These are phyloP conservation scores for Lypha dubia DNA, from an alignment of 2,888 invertebrate species.

Conservation along the genomic window DNA sequence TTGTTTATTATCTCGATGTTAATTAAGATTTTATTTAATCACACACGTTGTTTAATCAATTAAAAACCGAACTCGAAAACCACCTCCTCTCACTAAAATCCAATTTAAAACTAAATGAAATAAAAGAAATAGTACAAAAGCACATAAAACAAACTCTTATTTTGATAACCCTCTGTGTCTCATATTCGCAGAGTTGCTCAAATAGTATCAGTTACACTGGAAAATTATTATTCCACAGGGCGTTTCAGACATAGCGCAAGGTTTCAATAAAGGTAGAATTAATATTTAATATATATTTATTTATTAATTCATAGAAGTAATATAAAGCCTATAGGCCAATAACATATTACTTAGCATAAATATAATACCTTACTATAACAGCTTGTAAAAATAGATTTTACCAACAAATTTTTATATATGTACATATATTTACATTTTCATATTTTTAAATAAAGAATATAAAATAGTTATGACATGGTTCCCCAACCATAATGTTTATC, in stretches of 20 bases:
- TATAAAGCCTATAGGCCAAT: no score
- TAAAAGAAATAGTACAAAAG: constrained; percentile 45
- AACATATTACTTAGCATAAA: no score
- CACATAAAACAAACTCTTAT: constrained; percentile 40
- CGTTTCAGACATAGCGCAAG: neutral
- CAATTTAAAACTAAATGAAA: constrained; percentile 62
- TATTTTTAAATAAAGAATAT: no score
- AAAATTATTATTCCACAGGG: neutral
- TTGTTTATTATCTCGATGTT: constrained; percentile 28
- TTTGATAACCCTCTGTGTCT: constrained; percentile 7
- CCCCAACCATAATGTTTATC: no score
- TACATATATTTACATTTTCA: no score
- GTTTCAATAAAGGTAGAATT: no score
- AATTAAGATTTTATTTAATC: constrained; percentile 1
- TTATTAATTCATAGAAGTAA: no score
- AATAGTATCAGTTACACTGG: neutral
- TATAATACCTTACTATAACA: no score
- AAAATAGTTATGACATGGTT: no score
- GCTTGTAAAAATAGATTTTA: no score
- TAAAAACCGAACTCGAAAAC: neutral
- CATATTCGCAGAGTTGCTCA: constrained; percentile 41
- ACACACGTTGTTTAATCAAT: constrained; percentile 34
- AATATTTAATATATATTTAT: neutral
- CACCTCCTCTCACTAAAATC: constrained; percentile 36
- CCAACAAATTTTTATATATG: no score